A percentile compares a stretch with the other conserved stretches of the same genome.
These are phyloP conservation scores for Gymnothorax javanicus DNA, from an alignment of 2,797 vertebrate species.

Conservation along the genomic window DNA sequence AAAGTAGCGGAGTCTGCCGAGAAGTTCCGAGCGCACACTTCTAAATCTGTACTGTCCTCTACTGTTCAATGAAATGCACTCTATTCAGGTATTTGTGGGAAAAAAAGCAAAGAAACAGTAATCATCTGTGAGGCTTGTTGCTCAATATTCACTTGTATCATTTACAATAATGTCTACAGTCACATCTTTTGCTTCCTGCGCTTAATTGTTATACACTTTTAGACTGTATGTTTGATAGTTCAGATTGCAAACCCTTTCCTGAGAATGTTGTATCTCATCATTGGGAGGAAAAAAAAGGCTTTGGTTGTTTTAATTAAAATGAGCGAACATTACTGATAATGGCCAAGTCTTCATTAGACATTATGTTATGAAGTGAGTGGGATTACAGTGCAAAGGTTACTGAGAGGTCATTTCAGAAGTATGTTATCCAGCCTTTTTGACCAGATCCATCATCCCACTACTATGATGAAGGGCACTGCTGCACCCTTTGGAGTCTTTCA, in stretches of 20 bases:
- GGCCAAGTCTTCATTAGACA: constrained; percentile 10
- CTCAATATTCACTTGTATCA: not conserved
- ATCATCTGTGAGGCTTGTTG: not conserved
- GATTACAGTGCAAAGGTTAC: not conserved
- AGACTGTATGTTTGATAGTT: not conserved
- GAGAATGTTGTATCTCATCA: constrained; percentile 24
- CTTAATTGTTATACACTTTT: not conserved
- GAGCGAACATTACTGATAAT: not conserved
- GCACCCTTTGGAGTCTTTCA: constrained; percentile 1
- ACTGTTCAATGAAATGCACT: constrained; percentile 12
- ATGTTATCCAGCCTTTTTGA: not conserved
- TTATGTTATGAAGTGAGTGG: not conserved
- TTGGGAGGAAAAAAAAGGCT: constrained; percentile 12
- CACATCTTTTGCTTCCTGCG: constrained; percentile 16
- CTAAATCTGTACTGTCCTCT: constrained; percentile 27
- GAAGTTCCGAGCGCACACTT: not conserved
- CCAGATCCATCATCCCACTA: not conserved
- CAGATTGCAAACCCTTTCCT: constrained; percentile 26
- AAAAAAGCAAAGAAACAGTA: not conserved
- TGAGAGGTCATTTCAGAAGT: not conserved
- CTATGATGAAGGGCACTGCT: not conserved
- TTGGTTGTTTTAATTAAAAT: not conserved
- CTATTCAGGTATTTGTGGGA: not conserved
- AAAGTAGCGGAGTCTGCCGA: too few species aligned
- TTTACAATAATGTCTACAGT: constrained; percentile 24